A percentile compares a stretch with the other conserved stretches of the same genome.
phyloP scores from a whole-genome alignment of 2,113 vertebrate species.

The Antechinus flavipes region DNA sequence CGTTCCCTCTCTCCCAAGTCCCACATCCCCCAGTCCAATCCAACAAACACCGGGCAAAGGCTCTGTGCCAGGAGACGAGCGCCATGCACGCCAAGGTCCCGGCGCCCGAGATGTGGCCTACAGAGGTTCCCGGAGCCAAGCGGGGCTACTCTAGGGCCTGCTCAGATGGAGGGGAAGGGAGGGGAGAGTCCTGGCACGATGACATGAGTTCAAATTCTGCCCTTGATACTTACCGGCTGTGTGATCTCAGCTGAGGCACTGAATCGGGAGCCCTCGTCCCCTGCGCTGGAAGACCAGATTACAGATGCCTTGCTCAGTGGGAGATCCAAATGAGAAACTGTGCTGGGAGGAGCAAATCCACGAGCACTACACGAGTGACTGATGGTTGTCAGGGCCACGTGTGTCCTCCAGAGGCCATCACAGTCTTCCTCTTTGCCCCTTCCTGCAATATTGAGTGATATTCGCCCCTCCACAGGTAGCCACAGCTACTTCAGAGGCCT shows the following conservation, averaged over 20 bases:
- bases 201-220: background rate
- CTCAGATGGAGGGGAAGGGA: background rate
- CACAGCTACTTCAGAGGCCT: background rate
- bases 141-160: background rate
- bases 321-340: background rate
- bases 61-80: background rate
- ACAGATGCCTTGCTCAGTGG: background rate
- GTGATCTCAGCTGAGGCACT: background rate
- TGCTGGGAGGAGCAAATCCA: background rate
- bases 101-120: rapidly evolving
- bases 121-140: background rate
- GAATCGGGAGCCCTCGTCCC: background rate
- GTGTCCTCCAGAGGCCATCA: background rate
- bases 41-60: conserved; percentile 11
- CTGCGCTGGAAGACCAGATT: background rate
- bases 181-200: background rate
- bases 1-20: conserved; percentile 26
- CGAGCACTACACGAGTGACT: background rate
- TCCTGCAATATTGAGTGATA: background rate
- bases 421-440: background rate
- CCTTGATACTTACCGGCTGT: background rate
- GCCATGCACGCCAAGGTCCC: background rate
- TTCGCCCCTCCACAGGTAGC: background rate
- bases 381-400: background rate
- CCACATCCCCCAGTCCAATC: conserved; percentile 9